These are phyloP conservation scores for Platichthys stellatus DNA, from an alignment of 2,113 vertebrate species.

Conservation along the genomic window DNA sequence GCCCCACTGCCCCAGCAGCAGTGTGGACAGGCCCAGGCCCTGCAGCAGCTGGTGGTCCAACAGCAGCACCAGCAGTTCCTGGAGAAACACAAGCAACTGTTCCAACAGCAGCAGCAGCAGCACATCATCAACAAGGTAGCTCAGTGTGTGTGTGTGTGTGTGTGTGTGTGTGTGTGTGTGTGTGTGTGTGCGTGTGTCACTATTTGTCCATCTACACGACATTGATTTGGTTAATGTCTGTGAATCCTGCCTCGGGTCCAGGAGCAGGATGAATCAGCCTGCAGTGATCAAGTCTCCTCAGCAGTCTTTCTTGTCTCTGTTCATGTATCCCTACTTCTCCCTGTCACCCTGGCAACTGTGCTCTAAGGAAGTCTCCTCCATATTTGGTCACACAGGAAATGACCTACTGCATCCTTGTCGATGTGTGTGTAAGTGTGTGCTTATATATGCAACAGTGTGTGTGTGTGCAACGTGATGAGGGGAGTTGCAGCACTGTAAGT, in stretches of 20 bases:
- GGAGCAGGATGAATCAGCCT: conserved; percentile 45
- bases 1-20: conserved; percentile 94
- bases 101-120: conserved; percentile 86
- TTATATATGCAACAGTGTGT: conserved; percentile 5
- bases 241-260: conserved; percentile 39
- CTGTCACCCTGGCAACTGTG: conserved; percentile 77
- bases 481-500: not conserved
- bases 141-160: not conserved
- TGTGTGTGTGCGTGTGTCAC: conserved; percentile 4
- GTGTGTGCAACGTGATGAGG: conserved; percentile 21
- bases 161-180: conserved; percentile 51
- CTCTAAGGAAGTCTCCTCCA: conserved; percentile 62
- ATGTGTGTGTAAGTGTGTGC: conserved; percentile 27
- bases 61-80: conserved; percentile 99
- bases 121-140: conserved; percentile 94
- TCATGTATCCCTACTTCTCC: conserved; percentile 52
- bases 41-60: conserved; percentile 97
- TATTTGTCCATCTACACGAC: conserved; percentile 1
- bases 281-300: conserved; percentile 56
- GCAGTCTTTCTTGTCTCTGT: conserved; percentile 36
- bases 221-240: conserved; percentile 37
- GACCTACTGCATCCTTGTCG: conserved; percentile 38
- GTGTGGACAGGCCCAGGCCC: conserved; percentile 85
- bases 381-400: conserved; percentile 72
- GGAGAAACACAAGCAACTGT: conserved; percentile 99